Percentiles rank a stretch among this genome's conserved stretches.
Conservation (phyloP, 1,140 invertebrate genomes). For the Nephila pilipes region DNA sequence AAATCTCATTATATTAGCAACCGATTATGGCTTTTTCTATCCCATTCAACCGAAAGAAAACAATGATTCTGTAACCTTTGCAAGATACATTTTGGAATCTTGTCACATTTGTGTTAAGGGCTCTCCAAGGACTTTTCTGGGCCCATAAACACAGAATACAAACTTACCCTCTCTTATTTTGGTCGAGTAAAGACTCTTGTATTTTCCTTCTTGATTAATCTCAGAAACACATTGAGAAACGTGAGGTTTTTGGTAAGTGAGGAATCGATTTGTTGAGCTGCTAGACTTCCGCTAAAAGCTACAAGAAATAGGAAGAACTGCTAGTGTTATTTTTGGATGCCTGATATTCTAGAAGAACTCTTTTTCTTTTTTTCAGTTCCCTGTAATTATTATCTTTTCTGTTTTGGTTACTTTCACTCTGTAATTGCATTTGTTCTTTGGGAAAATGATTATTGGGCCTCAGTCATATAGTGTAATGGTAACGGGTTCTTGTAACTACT, state of each 20-base stretch:
- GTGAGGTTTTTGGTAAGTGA: background rate
- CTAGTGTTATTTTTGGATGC: background rate
- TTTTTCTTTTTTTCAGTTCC: background rate
- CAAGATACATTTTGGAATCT: background rate
- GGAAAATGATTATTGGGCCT: no score
- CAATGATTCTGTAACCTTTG: no score
- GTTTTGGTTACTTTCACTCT: background rate
- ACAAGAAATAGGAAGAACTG: background rate
- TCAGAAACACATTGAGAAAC: slow-evolving; percentile 12
- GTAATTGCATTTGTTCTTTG: background rate
- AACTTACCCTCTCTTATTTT: background rate
- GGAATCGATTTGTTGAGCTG: background rate
- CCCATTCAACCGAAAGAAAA: no score
- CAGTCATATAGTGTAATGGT: no score
- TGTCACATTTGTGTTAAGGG: background rate
- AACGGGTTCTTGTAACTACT: no score
- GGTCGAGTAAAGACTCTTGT: background rate
- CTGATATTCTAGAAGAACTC: background rate
- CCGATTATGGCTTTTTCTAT: no score
- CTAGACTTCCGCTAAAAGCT: slow-evolving; percentile 4
- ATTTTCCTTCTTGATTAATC: background rate
- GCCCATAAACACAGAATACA: background rate
- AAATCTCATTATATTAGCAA: no score
- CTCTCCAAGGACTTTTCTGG: background rate
- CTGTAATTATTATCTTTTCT: background rate